A percentile compares a stretch with the other conserved stretches of the same genome.
These are phyloP conservation scores for Lypha dubia DNA, from an alignment of 2,888 invertebrate species.

Conservation along the genomic window DNA sequence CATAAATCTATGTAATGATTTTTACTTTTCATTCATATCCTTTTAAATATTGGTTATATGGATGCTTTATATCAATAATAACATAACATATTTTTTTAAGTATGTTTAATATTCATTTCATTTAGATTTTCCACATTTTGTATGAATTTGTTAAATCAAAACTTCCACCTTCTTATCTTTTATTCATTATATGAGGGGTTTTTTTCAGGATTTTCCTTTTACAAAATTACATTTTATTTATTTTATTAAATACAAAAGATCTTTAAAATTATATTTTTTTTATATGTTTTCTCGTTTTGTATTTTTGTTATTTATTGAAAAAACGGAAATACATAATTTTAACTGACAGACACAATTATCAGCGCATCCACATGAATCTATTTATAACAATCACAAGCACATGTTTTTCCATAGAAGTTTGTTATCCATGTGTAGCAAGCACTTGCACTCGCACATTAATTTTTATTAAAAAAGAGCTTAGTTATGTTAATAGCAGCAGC, in stretches of 20 bases:
- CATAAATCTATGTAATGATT: background rate
- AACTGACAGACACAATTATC: too few species aligned
- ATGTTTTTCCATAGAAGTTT: background rate
- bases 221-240: background rate
- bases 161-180: background rate
- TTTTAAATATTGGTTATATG: background rate
- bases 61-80: background rate
- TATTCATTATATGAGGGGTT: too few species aligned
- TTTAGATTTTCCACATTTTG: background rate
- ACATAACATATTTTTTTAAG: too few species aligned
- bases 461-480: background rate
- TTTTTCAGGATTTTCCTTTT: background rate
- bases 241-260: conserved; percentile 13
- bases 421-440: too few species aligned
- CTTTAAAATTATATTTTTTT: background rate
- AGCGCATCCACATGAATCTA: too few species aligned
- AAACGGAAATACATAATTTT: background rate
- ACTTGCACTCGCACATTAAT: too few species aligned
- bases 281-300: background rate
- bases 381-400: background rate
- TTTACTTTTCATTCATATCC: background rate
- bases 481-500: background rate
- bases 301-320: background rate
- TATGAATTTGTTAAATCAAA: background rate
- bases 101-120: background rate